Conservation (phyloP, 2,797 vertebrate genomes). For the Cottoperca gobio region DNA sequence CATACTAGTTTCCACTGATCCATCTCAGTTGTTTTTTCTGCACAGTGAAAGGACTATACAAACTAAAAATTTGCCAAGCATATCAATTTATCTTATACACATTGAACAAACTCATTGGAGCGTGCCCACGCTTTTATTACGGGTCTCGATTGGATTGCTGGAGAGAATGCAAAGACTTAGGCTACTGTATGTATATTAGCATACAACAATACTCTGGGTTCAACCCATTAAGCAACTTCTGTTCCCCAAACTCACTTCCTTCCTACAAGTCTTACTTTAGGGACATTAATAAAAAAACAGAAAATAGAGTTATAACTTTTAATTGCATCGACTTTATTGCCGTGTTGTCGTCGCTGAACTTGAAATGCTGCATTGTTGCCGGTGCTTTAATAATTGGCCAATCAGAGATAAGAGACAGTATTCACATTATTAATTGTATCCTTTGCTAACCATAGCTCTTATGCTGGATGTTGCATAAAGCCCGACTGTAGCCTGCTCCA, state of each 20-base stretch:
- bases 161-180: conserved; percentile 28
- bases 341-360: conserved; percentile 13
- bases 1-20: conserved; percentile 56
- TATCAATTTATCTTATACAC: conserved; percentile 71
- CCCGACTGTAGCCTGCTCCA: background rate
- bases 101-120: conserved; percentile 62
- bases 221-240: conserved; percentile 37
- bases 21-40: conserved; percentile 55
- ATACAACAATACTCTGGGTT: conserved; percentile 9
- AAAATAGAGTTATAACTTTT: conserved; percentile 25
- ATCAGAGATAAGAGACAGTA: conserved; percentile 14
- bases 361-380: conserved; percentile 6
- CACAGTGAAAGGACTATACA: conserved; percentile 51
- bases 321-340: conserved; percentile 31
- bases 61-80: conserved; percentile 68
- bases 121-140: conserved; percentile 65
- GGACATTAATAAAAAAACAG: conserved; percentile 35
- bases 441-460: conserved; percentile 3
- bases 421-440: conserved; percentile 4
- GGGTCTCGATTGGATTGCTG: conserved; percentile 50
- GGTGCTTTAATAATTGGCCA: conserved; percentile 19
- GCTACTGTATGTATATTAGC: conserved; percentile 17
- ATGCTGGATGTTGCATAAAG: background rate
- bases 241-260: conserved; percentile 15
- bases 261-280: conserved; percentile 13